A percentile compares a stretch with the other conserved stretches of the same genome.
These are phyloP conservation scores for Cochlearius cochlearius DNA, from an alignment of 2,113 vertebrate species.

Conservation along the genomic window DNA sequence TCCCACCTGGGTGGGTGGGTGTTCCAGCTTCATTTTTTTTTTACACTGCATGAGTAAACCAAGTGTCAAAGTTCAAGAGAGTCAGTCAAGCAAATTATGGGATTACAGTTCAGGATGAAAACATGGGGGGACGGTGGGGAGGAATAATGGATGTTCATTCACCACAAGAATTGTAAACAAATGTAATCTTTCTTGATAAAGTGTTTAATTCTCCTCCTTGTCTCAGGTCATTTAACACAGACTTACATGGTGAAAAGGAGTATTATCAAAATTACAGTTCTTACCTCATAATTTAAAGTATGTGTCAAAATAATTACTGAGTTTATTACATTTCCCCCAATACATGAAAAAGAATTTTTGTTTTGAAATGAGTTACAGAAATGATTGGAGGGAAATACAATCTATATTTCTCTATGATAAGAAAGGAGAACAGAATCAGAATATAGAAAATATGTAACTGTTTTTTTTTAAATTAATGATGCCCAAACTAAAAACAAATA, in stretches of 20 bases:
- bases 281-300: background rate
- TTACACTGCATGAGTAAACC: background rate
- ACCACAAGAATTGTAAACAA: constrained; percentile 18
- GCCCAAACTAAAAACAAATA: background rate
- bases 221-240: background rate
- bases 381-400: background rate
- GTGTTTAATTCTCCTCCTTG: background rate
- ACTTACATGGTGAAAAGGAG: background rate
- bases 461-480: background rate
- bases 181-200: background rate
- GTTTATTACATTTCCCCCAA: background rate
- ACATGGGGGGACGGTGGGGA: background rate
- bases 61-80: constrained; percentile 2
- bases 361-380: background rate
- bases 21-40: background rate
- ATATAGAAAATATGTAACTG: background rate
- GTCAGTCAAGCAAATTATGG: background rate
- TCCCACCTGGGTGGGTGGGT: background rate
- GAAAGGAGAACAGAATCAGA: background rate
- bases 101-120: constrained; percentile 30
- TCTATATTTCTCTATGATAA: background rate
- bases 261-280: background rate
- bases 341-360: background rate
- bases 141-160: background rate
- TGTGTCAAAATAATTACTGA: background rate